These are phyloP conservation scores for Hyperoplus lanceolatus DNA, from an alignment of 2,797 vertebrate species.

Conservation along the genomic window DNA sequence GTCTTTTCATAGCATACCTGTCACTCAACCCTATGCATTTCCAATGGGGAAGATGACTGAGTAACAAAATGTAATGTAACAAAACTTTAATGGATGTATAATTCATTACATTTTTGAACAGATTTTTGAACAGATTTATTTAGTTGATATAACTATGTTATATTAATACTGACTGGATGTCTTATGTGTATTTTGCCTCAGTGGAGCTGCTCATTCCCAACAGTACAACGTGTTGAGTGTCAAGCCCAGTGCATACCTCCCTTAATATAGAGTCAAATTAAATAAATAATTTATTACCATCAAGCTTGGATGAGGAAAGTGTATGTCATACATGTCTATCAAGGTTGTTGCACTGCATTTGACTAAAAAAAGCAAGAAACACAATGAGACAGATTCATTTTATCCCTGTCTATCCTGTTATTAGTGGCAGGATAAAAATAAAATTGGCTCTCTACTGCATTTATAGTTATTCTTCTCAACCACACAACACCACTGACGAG, in stretches of 20 bases:
- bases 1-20: background rate
- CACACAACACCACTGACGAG: background rate
- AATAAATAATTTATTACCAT: background rate
- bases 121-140: too few relatives aligned
- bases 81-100: too few relatives aligned
- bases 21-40: background rate
- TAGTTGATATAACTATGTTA: too few relatives aligned
- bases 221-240: background rate
- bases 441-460: background rate
- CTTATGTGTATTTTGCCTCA: background rate
- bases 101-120: too few relatives aligned
- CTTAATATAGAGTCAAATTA: background rate
- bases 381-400: background rate
- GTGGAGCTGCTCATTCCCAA: background rate
- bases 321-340: too few relatives aligned
- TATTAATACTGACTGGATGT: background rate
- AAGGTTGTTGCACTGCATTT: background rate
- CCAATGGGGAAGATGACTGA: background rate
- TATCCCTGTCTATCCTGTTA: background rate
- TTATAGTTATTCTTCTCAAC: background rate
- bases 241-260: background rate
- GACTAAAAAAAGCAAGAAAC: background rate
- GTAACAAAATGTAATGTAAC: background rate
- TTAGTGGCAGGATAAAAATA: constrained; percentile 9
- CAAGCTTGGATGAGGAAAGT: background rate